Percentiles rank a stretch among this genome's conserved stretches.
Conservation (phyloP, 2,797 vertebrate genomes). For the Myotis vivesi region DNA sequence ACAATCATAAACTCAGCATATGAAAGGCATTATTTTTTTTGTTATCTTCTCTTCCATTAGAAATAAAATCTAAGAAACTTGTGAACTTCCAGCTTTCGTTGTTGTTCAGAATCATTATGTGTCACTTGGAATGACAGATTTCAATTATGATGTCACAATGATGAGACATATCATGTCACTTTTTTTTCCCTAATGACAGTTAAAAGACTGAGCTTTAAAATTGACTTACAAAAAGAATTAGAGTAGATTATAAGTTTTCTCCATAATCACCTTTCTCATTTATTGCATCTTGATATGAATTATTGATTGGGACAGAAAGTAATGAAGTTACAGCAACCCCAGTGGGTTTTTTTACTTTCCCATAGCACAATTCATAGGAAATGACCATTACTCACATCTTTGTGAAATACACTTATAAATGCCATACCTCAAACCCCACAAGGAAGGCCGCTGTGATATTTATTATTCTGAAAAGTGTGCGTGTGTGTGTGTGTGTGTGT, state of each 20-base stretch:
- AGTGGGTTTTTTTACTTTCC: not conserved
- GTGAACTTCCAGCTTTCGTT: not conserved
- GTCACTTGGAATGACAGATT: not conserved
- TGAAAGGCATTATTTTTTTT: not conserved
- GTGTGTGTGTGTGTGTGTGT: not conserved
- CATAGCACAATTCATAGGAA: not conserved
- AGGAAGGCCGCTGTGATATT: not conserved
- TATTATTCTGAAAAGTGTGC: not conserved
- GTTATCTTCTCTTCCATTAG: not conserved
- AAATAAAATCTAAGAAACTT: not conserved
- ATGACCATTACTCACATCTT: not conserved
- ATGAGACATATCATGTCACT: not conserved
- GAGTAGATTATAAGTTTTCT: not conserved
- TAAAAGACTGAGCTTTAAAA: not conserved
- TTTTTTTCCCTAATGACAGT: not conserved
- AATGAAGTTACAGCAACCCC: not conserved
- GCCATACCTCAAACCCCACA: not conserved
- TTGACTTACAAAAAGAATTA: not conserved
- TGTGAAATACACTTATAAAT: not conserved
- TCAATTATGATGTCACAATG: not conserved
- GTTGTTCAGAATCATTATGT: not conserved
- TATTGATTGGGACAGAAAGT: not conserved
- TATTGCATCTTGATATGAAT: not conserved
- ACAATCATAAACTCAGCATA: not conserved
- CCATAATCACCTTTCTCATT: conserved; percentile 22